Base-by-base conservation (phyloP, 1,140 invertebrate species). In the Phymastichus coffea region DNA sequence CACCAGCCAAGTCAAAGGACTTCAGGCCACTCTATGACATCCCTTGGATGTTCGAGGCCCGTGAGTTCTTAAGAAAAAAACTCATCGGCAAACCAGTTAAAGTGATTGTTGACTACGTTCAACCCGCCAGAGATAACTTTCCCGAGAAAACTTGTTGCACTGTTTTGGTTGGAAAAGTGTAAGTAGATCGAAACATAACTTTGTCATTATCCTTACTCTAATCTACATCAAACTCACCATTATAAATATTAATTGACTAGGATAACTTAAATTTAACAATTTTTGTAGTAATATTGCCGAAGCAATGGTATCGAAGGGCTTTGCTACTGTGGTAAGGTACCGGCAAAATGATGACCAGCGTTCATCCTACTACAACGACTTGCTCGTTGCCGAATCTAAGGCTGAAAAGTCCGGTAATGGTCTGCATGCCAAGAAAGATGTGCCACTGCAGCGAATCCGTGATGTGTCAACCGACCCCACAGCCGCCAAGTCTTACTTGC, bases 61-160 rank as follows among this genome's bases (percentile, higher is more conserved):
- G 98, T 60, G 98, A 99, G 82, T 99, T 94, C 74, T 80, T 99
- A 3, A 85, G 98, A 25, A 98, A 98, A 72, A 95, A 96, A 75
- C 82, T 99, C 0, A 92, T 99, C 73, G 94, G 95, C 2, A 99
- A 99, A 76, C 94, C 92, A 72, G 94, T 97, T 0, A 90, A 92
- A 70, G 91, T 98, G 4, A 87, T 88, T 33, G 87, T 98, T 26
- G 98, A 99, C 78, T 99, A 99, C 72, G 91, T 97, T 53, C 97
- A 99, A 72, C 95, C 95, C 14, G 89, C 94, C 3, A 89, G 89
- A 46, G 90, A 97, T 37, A 91, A 89, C 61, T 97, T 93, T 72
- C 94, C 95, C 3, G 96, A 99, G 75, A 99, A 99, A 76, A 88
- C 85, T 22, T 98, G 96, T 73, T 97, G 93, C 68, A 98, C 96